A percentile compares a stretch with the other conserved stretches of the same genome.
These are phyloP conservation scores for Mayetiola destructor DNA, from an alignment of 2,888 invertebrate species.

Conservation along the genomic window DNA sequence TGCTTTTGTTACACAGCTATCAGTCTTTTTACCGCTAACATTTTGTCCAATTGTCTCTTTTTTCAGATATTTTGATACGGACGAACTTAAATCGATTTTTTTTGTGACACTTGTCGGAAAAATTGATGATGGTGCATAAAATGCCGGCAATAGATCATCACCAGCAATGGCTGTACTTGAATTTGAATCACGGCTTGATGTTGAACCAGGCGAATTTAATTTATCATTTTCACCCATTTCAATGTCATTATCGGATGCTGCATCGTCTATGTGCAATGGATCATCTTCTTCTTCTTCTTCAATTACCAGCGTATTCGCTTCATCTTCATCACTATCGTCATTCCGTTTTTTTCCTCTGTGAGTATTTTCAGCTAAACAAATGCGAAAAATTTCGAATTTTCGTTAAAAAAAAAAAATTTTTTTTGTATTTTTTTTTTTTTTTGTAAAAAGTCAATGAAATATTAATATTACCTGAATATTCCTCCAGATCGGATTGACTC, in stretches of 20 bases:
- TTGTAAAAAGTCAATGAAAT: background rate
- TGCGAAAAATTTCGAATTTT: background rate
- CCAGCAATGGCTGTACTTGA: background rate
- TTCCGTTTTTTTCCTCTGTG: background rate
- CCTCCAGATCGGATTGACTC: constrained; percentile 25
- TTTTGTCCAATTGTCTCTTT: background rate
- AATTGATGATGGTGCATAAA: constrained; percentile 17
- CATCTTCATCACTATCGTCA: constrained; percentile 40
- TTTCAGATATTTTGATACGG: constrained; percentile 14
- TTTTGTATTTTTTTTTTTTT: background rate
- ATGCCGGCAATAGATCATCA: constrained; percentile 14
- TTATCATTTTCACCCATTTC: background rate
- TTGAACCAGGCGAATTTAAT: background rate
- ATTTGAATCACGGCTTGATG: background rate
- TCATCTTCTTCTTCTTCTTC: constrained; percentile 38
- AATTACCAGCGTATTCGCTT: constrained; percentile 29
- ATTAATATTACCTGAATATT: constrained; percentile 21
- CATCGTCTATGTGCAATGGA: constrained; percentile 40
- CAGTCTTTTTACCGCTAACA: constrained; percentile 1
- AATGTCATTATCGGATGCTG: background rate
- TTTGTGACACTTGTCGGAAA: constrained; percentile 13
- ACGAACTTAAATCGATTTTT: constrained; percentile 16
- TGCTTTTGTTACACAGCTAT: background rate
- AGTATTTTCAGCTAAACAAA: background rate
- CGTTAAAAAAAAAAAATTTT: background rate